Base-by-base conservation (phyloP, 2,113 vertebrate species). In the Pluvialis apricaria region DNA sequence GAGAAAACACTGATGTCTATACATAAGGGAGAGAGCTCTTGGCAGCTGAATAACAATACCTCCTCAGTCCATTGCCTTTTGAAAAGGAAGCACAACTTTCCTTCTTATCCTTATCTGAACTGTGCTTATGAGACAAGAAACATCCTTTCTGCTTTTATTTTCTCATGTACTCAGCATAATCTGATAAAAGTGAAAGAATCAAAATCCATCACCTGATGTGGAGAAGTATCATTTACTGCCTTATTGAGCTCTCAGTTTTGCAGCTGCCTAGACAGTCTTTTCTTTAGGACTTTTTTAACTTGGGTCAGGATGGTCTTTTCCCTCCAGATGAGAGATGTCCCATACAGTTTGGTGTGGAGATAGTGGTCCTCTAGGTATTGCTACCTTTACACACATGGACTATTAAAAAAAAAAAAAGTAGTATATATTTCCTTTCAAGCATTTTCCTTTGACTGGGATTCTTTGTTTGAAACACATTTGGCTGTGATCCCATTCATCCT, bases 11-110 rank as follows among this genome's bases (percentile, higher is more conserved):
- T 94, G 96, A 95, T 96, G 91, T 88, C 95, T 96, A 71, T 96
- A 92, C 92, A 94, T 96, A 75, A 93, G 96, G 96, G 96, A 96
- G 90, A 94, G 85, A 93, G 51, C 86, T 92, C 77, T 95, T 95
- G 92, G 96, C 96, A 96, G 94, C 92, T 95, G 96, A 95, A 97
- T 97, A 93, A 96, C 95, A 96, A 96, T 95, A 94, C 69, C 90
- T 96, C 80, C 83, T 96, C 96, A 97, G 92, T 94, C 95, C 95
- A 96, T 80, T 96, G 96, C 95, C 77, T 96, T 91, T 92, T 96
- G 94, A 96, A 96, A 95, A 34, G 65, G 65, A 96, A 94, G 80
- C 55, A 88, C 88, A 95, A 94, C 90, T 96, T 93, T 92, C 86
- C 47, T 94, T 86, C 86, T 93, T 95, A 93, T 91, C 92, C 96